phyloP scores from a whole-genome alignment of 2,113 vertebrate species.

The Xenotilapia leptura region DNA sequence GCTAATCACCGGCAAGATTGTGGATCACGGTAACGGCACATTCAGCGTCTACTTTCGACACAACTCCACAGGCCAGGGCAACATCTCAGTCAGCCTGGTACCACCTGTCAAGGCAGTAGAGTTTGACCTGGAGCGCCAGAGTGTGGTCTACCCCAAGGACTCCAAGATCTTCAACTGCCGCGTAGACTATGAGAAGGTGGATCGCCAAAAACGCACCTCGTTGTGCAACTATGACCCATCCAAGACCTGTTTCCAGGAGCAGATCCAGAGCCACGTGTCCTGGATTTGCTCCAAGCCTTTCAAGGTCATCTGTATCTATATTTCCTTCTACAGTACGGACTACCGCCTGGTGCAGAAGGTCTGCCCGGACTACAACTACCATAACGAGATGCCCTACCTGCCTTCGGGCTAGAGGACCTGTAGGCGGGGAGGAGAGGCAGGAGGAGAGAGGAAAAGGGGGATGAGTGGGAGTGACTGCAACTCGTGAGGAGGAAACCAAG shows the following conservation, averaged over 20 bases:
- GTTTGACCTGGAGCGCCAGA: conserved; percentile 94
- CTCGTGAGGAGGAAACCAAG: conserved; percentile 11
- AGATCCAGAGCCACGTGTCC: conserved; percentile 89
- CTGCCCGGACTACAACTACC: conserved; percentile 94
- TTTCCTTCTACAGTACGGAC: conserved; percentile 97
- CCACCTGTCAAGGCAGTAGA: conserved; percentile 90
- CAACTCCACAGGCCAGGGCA: conserved; percentile 95
- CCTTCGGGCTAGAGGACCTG: conserved; percentile 81
- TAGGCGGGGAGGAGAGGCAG: conserved; percentile 4
- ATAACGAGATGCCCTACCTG: conserved; percentile 87
- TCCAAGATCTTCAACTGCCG: conserved; percentile 99
- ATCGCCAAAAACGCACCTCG: conserved; percentile 86
- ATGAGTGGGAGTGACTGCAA: conserved; percentile 8
- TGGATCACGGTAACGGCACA: conserved; percentile 95
- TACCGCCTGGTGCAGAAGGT: conserved; percentile 97
- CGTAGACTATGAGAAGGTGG: conserved; percentile 93
- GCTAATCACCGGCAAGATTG: conserved; percentile 94
- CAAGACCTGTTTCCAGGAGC: conserved; percentile 93
- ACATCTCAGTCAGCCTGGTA: conserved; percentile 95
- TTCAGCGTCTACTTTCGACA: conserved; percentile 96
- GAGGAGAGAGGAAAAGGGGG: conserved; percentile 20
- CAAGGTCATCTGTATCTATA: conserved; percentile 94
- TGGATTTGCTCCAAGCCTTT: conserved; percentile 98
- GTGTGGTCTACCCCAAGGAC: conserved; percentile 95
- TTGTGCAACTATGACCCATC: conserved; percentile 94